Percentiles rank a stretch among this genome's conserved stretches.
Conservation (phyloP, 2,888 invertebrate genomes). For the Thysanoteuthis rhombus region DNA sequence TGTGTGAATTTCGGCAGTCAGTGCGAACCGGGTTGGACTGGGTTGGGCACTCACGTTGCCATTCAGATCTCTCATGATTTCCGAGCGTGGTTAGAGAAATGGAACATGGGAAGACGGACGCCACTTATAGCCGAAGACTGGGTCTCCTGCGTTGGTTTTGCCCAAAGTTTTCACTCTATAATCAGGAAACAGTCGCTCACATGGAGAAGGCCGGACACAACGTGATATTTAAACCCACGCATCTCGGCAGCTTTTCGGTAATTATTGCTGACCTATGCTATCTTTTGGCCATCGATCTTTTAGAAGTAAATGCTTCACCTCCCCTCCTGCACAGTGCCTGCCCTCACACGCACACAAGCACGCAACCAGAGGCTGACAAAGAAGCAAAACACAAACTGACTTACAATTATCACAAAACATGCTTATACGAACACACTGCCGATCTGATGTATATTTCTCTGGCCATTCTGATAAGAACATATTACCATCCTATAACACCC, state of each 20-base stretch:
- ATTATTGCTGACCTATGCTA: constrained; percentile 12
- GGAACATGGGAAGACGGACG: neutral
- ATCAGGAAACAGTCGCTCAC: neutral
- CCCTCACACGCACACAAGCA: neutral
- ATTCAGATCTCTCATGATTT: no score
- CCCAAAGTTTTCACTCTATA: neutral
- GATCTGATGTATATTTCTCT: no score
- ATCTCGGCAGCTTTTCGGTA: neutral
- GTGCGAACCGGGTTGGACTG: no score
- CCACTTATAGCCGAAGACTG: neutral
- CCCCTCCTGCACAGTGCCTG: neutral
- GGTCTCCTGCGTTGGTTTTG: neutral
- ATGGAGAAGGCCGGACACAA: neutral
- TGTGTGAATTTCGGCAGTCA: no score
- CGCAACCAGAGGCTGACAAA: neutral
- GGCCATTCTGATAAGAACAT: no score
- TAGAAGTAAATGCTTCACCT: neutral
- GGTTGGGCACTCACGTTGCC: no score
- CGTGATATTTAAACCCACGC: neutral
- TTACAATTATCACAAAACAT: neutral
- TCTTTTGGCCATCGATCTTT: constrained; percentile 12
- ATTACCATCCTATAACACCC: no score
- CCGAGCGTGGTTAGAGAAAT: no score
- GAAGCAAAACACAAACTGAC: neutral
- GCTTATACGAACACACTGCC: no score